These are phyloP conservation scores for Meles meles DNA, from an alignment of 2,113 vertebrate species.

Conservation along the genomic window DNA sequence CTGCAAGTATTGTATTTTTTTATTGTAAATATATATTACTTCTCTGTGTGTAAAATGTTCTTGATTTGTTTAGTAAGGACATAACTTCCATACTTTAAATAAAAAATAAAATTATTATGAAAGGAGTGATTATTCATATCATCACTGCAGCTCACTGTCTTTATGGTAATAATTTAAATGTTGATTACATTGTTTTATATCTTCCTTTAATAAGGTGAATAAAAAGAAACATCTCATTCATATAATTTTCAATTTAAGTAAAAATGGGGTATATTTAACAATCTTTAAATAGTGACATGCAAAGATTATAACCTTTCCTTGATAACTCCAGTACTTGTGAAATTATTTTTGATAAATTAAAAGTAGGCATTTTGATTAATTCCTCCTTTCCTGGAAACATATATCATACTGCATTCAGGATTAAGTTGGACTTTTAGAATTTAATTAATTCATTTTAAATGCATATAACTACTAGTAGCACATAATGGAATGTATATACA, in stretches of 20 bases:
- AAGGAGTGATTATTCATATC: neutral
- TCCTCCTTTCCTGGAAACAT: slow-evolving; percentile 31
- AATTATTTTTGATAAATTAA: slow-evolving; percentile 58
- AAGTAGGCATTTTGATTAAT: slow-evolving; percentile 58
- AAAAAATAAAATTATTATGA: neutral
- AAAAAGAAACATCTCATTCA: neutral
- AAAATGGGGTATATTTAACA: slow-evolving; percentile 4
- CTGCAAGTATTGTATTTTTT: neutral
- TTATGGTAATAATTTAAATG: neutral
- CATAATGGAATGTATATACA: slow-evolving; percentile 15
- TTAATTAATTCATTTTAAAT: slow-evolving; percentile 61
- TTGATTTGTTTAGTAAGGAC: neutral
- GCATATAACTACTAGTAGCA: slow-evolving; percentile 15
- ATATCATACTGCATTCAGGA: slow-evolving; percentile 27
- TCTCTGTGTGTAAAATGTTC: neutral
- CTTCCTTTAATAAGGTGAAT: neutral
- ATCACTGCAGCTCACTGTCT: neutral
- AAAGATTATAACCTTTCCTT: slow-evolving; percentile 5
- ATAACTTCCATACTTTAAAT: neutral
- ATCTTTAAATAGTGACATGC: neutral
- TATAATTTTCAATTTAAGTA: neutral
- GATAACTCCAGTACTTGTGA: slow-evolving; percentile 30
- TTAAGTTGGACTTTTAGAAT: slow-evolving; percentile 55
- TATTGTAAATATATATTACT: neutral
- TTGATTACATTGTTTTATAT: neutral